phyloP scores from a whole-genome alignment of 2,113 vertebrate species.

The Rissa tridactyla region DNA sequence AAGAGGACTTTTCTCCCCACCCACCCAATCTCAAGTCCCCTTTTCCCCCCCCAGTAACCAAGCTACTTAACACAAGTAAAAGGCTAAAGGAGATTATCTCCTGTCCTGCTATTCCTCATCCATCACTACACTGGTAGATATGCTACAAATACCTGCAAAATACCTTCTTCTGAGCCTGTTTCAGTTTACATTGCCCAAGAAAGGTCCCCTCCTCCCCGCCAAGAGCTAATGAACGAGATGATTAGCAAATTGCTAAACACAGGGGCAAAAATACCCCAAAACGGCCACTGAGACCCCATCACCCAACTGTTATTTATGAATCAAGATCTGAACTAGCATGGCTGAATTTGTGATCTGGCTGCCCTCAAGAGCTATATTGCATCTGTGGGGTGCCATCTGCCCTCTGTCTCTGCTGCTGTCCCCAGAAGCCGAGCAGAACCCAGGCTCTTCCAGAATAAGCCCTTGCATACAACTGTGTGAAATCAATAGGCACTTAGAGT shows the following conservation, averaged over 20 bases:
- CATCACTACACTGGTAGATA: background rate
- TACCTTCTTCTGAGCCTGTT: background rate
- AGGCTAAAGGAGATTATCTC: background rate
- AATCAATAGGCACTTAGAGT: slow-evolving; percentile 19
- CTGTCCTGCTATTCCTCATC: background rate
- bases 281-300: background rate
- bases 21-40: background rate
- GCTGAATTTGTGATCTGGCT: background rate
- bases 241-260: background rate
- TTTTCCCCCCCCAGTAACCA: background rate
- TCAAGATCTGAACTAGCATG: background rate
- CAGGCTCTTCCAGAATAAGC: background rate
- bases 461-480: background rate
- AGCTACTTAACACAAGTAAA: background rate
- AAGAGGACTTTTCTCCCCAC: background rate
- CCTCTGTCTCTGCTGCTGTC: background rate
- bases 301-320: background rate
- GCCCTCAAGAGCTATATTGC: rapidly evolving
- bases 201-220: background rate
- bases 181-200: background rate
- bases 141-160: background rate
- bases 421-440: background rate
- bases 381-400: rapidly evolving
- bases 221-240: background rate
- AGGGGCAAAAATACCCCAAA: background rate